These are phyloP conservation scores for Macroteleia sp. DNA, from an alignment of 2,888 invertebrate species.

Conservation along the genomic window DNA sequence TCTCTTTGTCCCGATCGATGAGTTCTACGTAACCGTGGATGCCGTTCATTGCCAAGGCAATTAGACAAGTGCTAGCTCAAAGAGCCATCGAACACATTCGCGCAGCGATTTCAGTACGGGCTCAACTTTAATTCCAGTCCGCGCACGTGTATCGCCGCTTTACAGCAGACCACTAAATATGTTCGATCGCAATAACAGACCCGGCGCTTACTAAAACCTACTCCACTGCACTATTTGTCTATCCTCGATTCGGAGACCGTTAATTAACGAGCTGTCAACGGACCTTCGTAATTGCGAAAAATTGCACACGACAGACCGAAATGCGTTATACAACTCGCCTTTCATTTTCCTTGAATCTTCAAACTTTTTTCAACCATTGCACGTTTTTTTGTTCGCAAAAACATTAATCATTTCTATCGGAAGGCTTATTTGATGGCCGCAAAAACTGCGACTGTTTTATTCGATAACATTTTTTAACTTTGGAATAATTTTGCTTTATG, in stretches of 20 bases:
- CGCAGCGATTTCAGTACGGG: conserved; percentile 58
- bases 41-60: conserved; percentile 64
- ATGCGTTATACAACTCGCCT: conserved; percentile 13
- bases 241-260: conserved; percentile 66
- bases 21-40: conserved; percentile 43
- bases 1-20: conserved; percentile 58
- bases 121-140: conserved; percentile 63
- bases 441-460: conserved; percentile 8
- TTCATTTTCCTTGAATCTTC: conserved; percentile 26
- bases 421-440: conserved; percentile 2
- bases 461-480: neutral
- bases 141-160: conserved; percentile 58
- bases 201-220: conserved; percentile 51
- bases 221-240: conserved; percentile 62
- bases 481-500: neutral
- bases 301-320: conserved; percentile 32
- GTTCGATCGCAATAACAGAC: conserved; percentile 64
- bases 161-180: conserved; percentile 61
- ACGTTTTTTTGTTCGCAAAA: neutral
- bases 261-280: conserved; percentile 69
- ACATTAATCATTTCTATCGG: conserved; percentile 18
- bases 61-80: conserved; percentile 66
- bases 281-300: conserved; percentile 50
- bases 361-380: conserved; percentile 6
- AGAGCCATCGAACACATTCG: conserved; percentile 65